Evolutionary conservation across 2,113 vertebrate species (phyloP), one percentile per base, ranked within the genome.

Genomic region (Tetraodon nigroviridis): DNA sequence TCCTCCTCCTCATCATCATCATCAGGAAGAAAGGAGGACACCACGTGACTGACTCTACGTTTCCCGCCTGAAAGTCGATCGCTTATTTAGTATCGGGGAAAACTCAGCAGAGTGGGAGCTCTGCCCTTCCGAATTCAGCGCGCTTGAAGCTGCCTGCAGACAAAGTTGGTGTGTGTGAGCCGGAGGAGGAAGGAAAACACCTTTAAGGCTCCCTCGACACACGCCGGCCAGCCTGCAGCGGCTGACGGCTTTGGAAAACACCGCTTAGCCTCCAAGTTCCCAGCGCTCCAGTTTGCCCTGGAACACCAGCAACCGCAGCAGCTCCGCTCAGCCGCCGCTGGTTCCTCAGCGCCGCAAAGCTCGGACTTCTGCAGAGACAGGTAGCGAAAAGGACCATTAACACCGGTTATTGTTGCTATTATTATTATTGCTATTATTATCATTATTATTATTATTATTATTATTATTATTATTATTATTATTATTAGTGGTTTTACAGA

Each of bases 21-120:
- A 27, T 27, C 24, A 27, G 24, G 32, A 37, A 8, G 32, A 1
- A 37, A 37, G 7, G 4, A 37, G 12, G 32, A 37, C 8, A 37
- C 32, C 8, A 37, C 32, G 32, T 11, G 32, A 37, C 32, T 37
- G 32, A 37, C 10, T 16, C 44, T 46, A n/a, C 15, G 46, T 69
- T 81, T 86, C 81, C 79, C 81, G 79, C 81, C 73, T 49, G 68
- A 65, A 69, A 76, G 15, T 45, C 58, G 71, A 51, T 4, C 21
- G 40, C 2, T 53, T 45, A 19, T 68, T 68, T 37, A 40, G 58
- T 51, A 29, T 19, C 47, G 57, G 75, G 32, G 67, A 79, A 84
- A 61, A 42, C 27, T 19, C 14, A 1, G 32, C 63, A 6, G 51
- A 75, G 71, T 84, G 79, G 69, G 41, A 69, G 52, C 24, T 78